Evolutionary conservation across 30 jellyfish, hydroid and myxozoan genomes (phyloP), one percentile per base, ranked within the genome.

Genomic region (Hydractinia echinata): DNA sequence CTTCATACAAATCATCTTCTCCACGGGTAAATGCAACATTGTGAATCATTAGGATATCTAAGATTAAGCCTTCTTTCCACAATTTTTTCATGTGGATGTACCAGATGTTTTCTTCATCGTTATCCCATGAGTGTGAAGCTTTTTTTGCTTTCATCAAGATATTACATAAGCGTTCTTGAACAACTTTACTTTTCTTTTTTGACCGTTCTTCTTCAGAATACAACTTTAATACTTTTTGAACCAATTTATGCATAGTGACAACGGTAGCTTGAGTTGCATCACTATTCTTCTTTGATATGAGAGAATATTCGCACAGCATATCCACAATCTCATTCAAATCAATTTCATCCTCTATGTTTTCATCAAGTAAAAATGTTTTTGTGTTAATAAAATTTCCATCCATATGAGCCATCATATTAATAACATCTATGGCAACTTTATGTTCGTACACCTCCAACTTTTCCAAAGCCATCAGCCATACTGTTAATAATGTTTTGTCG

Each of bases 401-500:
- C 73, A 62, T 62, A 62, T 5, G 30, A 15, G 73, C 73, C 73
- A 62, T 62, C 10, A 62, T 62, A 62, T 62, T 62, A 6, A 62
- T 15, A 62, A 62, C 73, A 62, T 62, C 73, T 6, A 62, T 62
- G 5, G 73, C 73, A 39, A 62, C 73, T 15, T 62, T 39, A 62
- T 62, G 16, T 15, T 10, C 60, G 19, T 55, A n/a, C 79, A 49
- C 88, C 44, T 51, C 61, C 54, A 85, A 48, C 85, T 72, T 74
- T 20, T 85, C 94, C 77, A 76, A 77, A 5, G 94, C 72, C 18
- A 85, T 73, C 67, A 77, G 74, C 94, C 94, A 85, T 8, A 86
- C 80, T 5, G 73, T 62, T 50, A 62, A 62, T 50, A 62, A 62
- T 5, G 73, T 62, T 62, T 62, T 62, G 8, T 69, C 76, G 67